Evolutionary conservation across 1,140 invertebrate species (phyloP), one percentile per base, ranked within the genome.

Genomic region (Brachionus plicatilis): DNA sequence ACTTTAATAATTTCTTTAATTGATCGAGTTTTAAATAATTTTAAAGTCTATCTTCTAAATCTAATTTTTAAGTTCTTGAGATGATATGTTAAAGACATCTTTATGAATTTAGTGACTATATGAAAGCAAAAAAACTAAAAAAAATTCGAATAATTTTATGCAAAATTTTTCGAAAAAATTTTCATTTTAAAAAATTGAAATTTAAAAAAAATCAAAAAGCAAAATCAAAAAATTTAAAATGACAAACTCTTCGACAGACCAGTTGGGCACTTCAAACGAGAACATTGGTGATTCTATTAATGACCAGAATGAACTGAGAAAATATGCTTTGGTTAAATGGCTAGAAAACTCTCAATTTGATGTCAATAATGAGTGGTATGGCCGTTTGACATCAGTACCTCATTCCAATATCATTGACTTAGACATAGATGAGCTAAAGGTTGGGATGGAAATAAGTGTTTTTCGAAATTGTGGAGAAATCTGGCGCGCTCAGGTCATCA

Each of bases 321-420:
- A 68, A 43, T 82, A 82, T 33, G 20, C 79, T 1, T 47, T 82
- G 6, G 79, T 82, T 12, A 82, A 82, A 82, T 82, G 79, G 79
- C 53, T 82, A 60, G 79, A 65, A 65, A 82, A 82, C 27, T 82
- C 79, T 12, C 50, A 82, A 68, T 82, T 82, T 12, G 79, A 82
- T 47, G 41, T 68, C 4, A 82, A 66, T 47, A 82, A 82, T 68
- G 79, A 82, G 17, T 82, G 79, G 79, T 68, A 29, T 20, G 79
- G 79, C 45, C 79, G 79, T 9, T 65, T 82, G 27, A 82, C 79
- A 43, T 82, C 79, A 0, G 79, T 82, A 5, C 79, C 79, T 14
- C 79, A 82, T 82, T 60, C 79, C 3, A 82, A 68, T 27, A 60
- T 82, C 17, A 82, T 82, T 14, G 79, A 82, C 53, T 68, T 65